Conservation (phyloP, 1,140 invertebrate species). For the Lamellibrachia luymesi region DNA sequence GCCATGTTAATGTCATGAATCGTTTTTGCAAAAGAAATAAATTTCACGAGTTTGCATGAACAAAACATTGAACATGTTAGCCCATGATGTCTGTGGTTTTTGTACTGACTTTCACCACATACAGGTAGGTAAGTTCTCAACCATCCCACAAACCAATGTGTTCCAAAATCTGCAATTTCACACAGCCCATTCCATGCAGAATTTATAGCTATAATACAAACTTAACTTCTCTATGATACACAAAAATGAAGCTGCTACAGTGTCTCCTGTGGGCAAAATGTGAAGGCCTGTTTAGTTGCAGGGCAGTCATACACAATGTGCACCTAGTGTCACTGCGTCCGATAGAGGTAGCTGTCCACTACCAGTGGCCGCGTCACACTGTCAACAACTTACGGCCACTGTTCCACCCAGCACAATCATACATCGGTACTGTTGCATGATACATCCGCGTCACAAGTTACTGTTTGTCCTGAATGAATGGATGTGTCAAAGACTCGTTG, state of each 20-base stretch:
- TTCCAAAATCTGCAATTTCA: neutral
- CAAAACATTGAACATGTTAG: neutral
- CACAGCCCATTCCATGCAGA: neutral
- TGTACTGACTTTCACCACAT: neutral
- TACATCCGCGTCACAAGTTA: neutral
- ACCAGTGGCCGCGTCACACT: neutral
- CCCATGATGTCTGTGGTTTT: too few species aligned
- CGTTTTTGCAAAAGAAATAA: neutral
- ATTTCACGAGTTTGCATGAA: neutral
- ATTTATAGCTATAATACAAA: neutral
- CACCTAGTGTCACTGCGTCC: neutral
- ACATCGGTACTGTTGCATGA: neutral
- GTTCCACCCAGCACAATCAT: neutral
- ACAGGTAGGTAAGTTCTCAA: neutral
- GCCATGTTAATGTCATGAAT: neutral
- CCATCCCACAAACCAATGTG: neutral
- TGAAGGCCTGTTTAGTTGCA: neutral
- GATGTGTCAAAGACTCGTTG: conserved; percentile 90
- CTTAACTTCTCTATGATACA: neutral
- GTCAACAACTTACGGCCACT: neutral
- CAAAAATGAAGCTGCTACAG: neutral
- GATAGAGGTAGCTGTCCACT: neutral
- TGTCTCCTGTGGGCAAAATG: neutral
- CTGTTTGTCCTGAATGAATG: conserved; percentile 87
- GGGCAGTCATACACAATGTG: neutral